These are phyloP conservation scores for Drosophila neocordata DNA, from an alignment of 1,140 invertebrate genomes.

Conservation along the genomic window DNA sequence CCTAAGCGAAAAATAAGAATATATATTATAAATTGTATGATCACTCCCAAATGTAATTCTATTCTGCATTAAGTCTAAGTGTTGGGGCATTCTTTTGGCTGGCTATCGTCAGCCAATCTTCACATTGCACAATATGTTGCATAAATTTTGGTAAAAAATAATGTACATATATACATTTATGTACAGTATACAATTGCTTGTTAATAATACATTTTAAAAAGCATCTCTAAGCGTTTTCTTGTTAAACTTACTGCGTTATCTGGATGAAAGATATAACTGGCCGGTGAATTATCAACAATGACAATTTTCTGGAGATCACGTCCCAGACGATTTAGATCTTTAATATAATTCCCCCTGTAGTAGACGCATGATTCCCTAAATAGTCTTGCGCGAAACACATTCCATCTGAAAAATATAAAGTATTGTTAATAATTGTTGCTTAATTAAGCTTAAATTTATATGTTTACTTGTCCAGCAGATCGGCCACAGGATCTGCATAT, in stretches of 20 bases:
- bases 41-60: too few relatives aligned
- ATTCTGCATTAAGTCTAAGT: too few relatives aligned
- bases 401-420: conserved; percentile 89
- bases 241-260: conserved; percentile 98
- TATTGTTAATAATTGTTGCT: background rate
- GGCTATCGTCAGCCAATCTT: too few relatives aligned
- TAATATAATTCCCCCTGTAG: conserved; percentile 99
- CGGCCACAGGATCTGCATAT: conserved; percentile 99
- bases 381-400: conserved; percentile 96
- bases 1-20: conserved; percentile 86
- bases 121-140: too few relatives aligned
- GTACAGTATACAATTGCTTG: too few relatives aligned
- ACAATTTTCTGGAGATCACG: conserved; percentile 97
- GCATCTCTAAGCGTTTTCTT: too few relatives aligned
- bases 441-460: background rate
- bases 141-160: too few relatives aligned
- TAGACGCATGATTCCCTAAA: conserved; percentile 99
- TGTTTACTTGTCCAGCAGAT: conserved; percentile 92
- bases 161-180: too few relatives aligned
- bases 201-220: too few relatives aligned
- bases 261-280: conserved; percentile 99
- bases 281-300: conserved; percentile 99
- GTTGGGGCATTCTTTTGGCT: too few relatives aligned
- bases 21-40: too few relatives aligned
- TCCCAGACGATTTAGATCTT: conserved; percentile 98